phyloP scores from a whole-genome alignment of 2,113 vertebrate species.

The Neogobius melanostomus region DNA sequence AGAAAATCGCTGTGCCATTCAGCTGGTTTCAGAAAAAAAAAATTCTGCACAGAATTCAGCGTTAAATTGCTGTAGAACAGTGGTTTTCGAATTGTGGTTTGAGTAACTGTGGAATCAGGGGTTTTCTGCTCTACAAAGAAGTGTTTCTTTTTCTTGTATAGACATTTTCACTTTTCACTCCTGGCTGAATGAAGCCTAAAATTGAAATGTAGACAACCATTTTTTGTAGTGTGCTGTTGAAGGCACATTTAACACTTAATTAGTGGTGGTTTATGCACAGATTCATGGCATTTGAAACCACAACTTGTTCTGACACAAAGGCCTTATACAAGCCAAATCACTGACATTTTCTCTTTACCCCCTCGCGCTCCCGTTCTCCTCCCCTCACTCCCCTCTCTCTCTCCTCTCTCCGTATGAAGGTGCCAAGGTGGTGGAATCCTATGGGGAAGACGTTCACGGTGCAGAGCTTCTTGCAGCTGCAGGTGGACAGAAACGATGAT shows the following conservation, averaged over 20 bases:
- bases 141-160: too few relatives aligned
- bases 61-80: neutral
- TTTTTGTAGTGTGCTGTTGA: neutral
- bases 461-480: slow-evolving; percentile 89
- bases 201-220: too few relatives aligned
- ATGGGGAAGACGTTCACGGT: slow-evolving; percentile 96
- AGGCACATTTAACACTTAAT: neutral
- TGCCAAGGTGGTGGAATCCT: slow-evolving; percentile 90
- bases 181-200: too few relatives aligned
- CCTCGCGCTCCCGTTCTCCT: slow-evolving; percentile 9
- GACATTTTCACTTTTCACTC: too few relatives aligned
- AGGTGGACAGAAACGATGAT: slow-evolving; percentile 90
- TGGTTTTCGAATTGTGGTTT: neutral
- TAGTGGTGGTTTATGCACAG: neutral
- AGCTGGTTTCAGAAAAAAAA: neutral
- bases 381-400: slow-evolving; percentile 47
- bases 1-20: neutral
- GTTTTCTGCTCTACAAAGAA: neutral
- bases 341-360: slow-evolving; percentile 17
- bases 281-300: slow-evolving; percentile 5
- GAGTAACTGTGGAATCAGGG: neutral
- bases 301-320: neutral
- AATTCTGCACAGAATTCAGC: neutral
- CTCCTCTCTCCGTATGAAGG: slow-evolving; percentile 73
- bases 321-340: slow-evolving; percentile 4